A percentile compares a stretch with the other conserved stretches of the same genome.
phyloP scores from a whole-genome alignment of 2,888 invertebrate species.

The Rotaria magnacalcarata region DNA sequence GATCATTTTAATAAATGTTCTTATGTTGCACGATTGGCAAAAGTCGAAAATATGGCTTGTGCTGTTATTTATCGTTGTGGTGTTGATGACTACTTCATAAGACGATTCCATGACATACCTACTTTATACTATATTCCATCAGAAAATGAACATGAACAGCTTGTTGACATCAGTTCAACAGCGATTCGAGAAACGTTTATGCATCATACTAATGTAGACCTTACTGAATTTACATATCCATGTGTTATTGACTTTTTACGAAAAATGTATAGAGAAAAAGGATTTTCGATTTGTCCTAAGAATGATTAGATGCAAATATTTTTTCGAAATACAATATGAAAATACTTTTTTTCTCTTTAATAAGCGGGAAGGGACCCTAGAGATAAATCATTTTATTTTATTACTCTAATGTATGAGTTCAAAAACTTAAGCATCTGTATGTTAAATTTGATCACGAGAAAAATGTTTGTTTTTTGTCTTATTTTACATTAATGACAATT shows the following conservation, averaged over 20 bases:
- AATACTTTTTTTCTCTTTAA: too few species aligned
- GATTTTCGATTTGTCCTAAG: too few species aligned
- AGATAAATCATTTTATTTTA: too few species aligned
- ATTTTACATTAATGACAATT: too few species aligned
- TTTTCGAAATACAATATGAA: too few species aligned
- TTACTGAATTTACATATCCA: not conserved
- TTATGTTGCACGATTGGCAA: not conserved
- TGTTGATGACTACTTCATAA: not conserved
- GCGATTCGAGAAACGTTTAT: not conserved
- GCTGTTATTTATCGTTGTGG: not conserved
- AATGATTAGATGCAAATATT: too few species aligned
- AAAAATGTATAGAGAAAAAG: not conserved
- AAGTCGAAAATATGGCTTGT: not conserved
- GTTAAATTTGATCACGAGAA: too few species aligned
- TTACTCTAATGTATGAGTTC: too few species aligned
- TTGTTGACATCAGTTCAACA: not conserved
- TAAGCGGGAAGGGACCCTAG: too few species aligned
- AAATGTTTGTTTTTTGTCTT: too few species aligned
- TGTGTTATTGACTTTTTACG: not conserved
- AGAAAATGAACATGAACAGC: not conserved
- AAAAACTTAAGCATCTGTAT: too few species aligned
- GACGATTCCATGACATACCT: not conserved
- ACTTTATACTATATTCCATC: not conserved
- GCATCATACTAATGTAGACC: not conserved
- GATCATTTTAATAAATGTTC: conserved; percentile 12